phyloP scores from a whole-genome alignment of 2,888 invertebrate species.

The Drosophila percnosoma region DNA sequence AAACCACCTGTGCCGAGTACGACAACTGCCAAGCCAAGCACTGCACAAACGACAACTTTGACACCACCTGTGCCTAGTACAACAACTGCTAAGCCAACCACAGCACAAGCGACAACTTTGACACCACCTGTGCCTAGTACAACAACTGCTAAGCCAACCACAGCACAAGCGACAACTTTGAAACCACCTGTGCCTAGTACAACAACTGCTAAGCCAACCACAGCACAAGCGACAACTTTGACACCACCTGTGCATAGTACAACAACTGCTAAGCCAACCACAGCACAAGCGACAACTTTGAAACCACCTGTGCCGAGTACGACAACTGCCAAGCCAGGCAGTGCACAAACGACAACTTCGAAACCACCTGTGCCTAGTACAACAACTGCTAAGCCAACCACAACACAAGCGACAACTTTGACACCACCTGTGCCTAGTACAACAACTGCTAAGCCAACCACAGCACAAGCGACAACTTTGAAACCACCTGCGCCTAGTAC shows the following conservation, averaged over 20 bases:
- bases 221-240: fast-evolving
- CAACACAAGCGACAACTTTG: neutral
- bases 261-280: no score
- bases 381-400: neutral
- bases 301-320: no score
- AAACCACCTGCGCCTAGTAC: neutral
- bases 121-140: neutral
- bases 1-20: neutral
- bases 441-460: neutral
- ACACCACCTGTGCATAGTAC: no score
- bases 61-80: neutral
- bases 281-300: fast-evolving
- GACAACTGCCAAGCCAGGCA: no score
- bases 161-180: neutral
- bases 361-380: constrained; percentile 1
- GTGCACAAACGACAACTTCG: neutral
- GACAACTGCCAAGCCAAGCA: neutral
- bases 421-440: neutral
- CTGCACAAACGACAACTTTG: neutral
- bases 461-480: neutral
- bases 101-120: neutral
- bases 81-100: neutral
- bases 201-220: no score
- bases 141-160: neutral
- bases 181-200: neutral